Conservation (phyloP, 2,797 vertebrate species). For the Periophthalmus magnuspinnatus region DNA sequence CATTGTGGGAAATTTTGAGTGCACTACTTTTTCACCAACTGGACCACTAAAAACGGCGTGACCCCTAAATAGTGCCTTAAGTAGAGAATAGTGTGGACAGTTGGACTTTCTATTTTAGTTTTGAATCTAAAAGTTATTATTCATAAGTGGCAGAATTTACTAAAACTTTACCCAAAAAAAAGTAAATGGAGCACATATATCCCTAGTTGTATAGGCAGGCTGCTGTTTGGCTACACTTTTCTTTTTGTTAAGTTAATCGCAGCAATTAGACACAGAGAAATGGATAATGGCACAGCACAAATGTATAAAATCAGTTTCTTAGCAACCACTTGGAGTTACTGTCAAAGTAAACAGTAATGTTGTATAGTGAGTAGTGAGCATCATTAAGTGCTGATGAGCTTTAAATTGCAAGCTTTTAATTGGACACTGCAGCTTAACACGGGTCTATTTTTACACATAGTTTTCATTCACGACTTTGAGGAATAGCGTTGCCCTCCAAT, state of each 20-base stretch:
- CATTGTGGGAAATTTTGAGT: too few species aligned
- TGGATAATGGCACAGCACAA: neutral
- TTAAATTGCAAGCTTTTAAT: slow-evolving; percentile 1
- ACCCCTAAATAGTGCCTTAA: too few species aligned
- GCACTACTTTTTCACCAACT: too few species aligned
- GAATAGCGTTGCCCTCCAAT: neutral
- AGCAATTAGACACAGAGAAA: neutral
- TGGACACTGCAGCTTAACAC: neutral
- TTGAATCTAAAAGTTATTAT: neutral
- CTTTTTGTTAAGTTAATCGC: neutral
- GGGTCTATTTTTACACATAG: neutral
- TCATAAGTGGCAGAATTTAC: neutral
- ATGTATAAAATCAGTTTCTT: slow-evolving; percentile 2
- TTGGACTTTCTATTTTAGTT: neutral
- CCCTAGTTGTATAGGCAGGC: neutral
- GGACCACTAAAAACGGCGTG: too few species aligned
- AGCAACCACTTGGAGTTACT: neutral
- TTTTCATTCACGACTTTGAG: neutral
- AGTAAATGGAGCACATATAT: neutral
- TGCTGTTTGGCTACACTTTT: neutral
- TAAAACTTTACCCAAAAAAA: neutral
- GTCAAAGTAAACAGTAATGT: neutral
- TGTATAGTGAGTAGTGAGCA: neutral
- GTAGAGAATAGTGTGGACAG: too few species aligned
- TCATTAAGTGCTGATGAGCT: slow-evolving; percentile 3